Evolutionary conservation across 2,113 vertebrate genomes (phyloP).

Genomic region (Pelodiscus sinensis): DNA sequence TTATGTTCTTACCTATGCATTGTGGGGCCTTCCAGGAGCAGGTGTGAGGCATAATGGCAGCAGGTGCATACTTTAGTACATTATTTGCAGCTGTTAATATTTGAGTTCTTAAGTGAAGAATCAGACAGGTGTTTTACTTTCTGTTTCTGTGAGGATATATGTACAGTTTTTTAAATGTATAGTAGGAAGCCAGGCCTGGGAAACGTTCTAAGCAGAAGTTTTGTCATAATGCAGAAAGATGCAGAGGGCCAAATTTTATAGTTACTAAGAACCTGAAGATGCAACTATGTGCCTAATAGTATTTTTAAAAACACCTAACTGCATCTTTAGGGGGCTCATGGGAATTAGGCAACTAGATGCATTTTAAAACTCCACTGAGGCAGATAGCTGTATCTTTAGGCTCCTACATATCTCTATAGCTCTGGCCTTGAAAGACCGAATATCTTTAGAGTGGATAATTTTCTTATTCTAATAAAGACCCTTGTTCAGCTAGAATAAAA

Average conservation of each 20-base stretch:
- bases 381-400: rapidly evolving
- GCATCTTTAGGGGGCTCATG: neutral
- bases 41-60: neutral
- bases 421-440: neutral
- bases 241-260: neutral
- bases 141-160: neutral
- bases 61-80: neutral
- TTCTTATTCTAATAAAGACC: neutral
- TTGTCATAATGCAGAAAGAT: neutral
- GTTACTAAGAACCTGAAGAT: rapidly evolving
- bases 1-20: neutral
- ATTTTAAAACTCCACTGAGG: neutral
- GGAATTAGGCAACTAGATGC: neutral
- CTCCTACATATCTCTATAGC: neutral
- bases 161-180: neutral
- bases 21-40: neutral
- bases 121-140: neutral
- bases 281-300: rapidly evolving
- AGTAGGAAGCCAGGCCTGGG: neutral
- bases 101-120: neutral
- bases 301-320: neutral
- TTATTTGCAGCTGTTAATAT: neutral
- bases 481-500: rapidly evolving
- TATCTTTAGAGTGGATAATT: neutral
- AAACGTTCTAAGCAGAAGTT: neutral